Evolutionary conservation across 2,113 vertebrate species (phyloP).

Genomic region (Odontesthes bonariensis): DNA sequence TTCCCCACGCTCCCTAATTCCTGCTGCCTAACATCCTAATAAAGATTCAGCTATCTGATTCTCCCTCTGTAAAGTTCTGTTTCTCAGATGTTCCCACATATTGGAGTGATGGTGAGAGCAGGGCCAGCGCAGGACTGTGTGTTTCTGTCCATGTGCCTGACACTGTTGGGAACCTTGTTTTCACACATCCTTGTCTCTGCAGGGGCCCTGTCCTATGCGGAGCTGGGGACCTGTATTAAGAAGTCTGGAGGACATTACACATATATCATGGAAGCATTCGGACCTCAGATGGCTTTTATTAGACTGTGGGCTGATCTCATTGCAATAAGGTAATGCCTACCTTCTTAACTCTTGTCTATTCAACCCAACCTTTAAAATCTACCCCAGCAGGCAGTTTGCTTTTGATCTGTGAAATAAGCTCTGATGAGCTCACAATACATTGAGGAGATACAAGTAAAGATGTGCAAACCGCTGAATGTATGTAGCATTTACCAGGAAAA

Average conservation of each 20-base stretch:
- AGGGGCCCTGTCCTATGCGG: slow-evolving; percentile 96
- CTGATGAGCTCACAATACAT: no score
- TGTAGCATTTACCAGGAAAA: no score
- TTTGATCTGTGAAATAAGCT: no score
- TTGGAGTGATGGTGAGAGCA: not conserved
- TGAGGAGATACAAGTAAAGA: no score
- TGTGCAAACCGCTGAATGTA: no score
- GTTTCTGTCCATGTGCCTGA: slow-evolving; percentile 3
- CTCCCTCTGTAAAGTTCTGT: slow-evolving; percentile 11
- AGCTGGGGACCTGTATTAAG: slow-evolving; percentile 94
- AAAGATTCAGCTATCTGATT: slow-evolving; percentile 20
- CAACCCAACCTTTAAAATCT: no score
- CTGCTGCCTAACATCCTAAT: slow-evolving; percentile 19
- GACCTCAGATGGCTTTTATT: slow-evolving; percentile 92
- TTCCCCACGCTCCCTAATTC: slow-evolving; percentile 7
- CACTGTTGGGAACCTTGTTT: slow-evolving; percentile 20
- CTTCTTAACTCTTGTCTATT: not conserved
- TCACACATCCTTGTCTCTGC: slow-evolving; percentile 33
- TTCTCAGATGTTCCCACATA: slow-evolving; percentile 13
- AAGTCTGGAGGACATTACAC: slow-evolving; percentile 98
- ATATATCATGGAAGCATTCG: slow-evolving; percentile 95
- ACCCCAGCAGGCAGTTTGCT: no score
- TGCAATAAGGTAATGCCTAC: slow-evolving; percentile 87
- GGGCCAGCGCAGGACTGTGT: not conserved
- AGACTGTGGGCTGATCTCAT: slow-evolving; percentile 94